These are phyloP conservation scores for Cyrtodaria siliqua DNA, from an alignment of 2,888 invertebrate genomes.

Conservation along the genomic window DNA sequence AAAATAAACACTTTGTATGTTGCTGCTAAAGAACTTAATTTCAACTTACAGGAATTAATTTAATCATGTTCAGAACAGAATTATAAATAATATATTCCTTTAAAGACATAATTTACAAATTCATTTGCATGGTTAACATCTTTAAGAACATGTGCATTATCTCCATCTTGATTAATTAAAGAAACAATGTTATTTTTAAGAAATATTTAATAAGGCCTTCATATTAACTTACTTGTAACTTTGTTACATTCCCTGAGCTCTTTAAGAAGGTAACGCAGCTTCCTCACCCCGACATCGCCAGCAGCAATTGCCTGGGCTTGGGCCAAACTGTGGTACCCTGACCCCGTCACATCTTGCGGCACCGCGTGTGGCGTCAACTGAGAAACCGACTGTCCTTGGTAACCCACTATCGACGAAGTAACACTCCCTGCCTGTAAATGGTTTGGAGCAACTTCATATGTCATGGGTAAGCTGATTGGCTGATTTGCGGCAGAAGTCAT, in stretches of 20 bases:
- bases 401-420: constrained; percentile 37
- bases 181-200: no score
- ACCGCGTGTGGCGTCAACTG: constrained; percentile 6
- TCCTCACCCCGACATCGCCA: constrained; percentile 68
- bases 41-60: no score
- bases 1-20: no score
- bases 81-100: no score
- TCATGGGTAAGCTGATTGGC: constrained; percentile 53
- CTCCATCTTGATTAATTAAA: no score
- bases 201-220: no score
- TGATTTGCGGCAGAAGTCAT: constrained; percentile 42
- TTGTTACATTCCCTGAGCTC: constrained; percentile 75
- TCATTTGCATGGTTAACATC: no score
- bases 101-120: no score
- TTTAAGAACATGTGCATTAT: no score
- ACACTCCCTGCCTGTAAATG: constrained; percentile 22
- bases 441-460: constrained; percentile 32
- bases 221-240: constrained; percentile 69
- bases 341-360: constrained; percentile 24
- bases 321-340: constrained; percentile 41
- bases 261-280: constrained; percentile 68
- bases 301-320: constrained; percentile 53
- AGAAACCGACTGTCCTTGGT: constrained; percentile 34
- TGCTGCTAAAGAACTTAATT: no score
- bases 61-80: no score